Evolutionary conservation across 2,888 invertebrate genomes (phyloP).

Genomic region (Adelognathus sp.): DNA sequence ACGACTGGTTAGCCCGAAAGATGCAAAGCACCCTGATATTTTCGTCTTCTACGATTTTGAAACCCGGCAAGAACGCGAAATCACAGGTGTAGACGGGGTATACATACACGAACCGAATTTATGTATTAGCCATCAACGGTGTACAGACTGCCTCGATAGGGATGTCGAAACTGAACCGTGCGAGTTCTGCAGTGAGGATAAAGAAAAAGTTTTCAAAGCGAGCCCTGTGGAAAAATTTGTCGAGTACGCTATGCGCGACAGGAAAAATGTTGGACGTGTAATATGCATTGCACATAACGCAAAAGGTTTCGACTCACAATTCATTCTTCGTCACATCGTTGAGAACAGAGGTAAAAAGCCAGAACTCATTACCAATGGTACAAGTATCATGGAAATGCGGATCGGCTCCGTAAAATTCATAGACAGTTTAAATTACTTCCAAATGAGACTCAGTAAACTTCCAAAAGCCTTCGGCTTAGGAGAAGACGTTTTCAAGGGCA

Average conservation of each 20-base stretch:
- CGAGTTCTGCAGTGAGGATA: neutral
- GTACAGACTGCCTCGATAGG: neutral
- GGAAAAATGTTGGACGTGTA: neutral
- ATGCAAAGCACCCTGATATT: neutral
- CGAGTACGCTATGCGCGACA: too few relatives aligned
- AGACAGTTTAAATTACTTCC: slow-evolving; percentile 68
- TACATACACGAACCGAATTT: neutral
- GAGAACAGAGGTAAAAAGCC: neutral
- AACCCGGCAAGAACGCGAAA: neutral
- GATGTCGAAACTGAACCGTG: neutral
- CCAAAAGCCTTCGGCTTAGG: slow-evolving; percentile 67
- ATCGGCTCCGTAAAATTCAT: slow-evolving; percentile 49
- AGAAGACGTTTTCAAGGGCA: slow-evolving; percentile 55
- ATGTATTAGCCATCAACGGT: neutral
- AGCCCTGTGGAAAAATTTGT: neutral
- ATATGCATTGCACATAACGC: neutral
- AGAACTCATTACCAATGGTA: neutral
- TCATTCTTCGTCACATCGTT: neutral
- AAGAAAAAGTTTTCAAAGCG: neutral
- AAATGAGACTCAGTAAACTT: slow-evolving; percentile 62
- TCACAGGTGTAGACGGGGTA: neutral
- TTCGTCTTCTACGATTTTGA: neutral
- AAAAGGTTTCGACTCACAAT: too few relatives aligned
- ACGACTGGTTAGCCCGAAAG: neutral
- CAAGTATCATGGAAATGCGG: neutral